phyloP scores from a whole-genome alignment of 2,797 vertebrate genomes.

The Presbytis comata region DNA sequence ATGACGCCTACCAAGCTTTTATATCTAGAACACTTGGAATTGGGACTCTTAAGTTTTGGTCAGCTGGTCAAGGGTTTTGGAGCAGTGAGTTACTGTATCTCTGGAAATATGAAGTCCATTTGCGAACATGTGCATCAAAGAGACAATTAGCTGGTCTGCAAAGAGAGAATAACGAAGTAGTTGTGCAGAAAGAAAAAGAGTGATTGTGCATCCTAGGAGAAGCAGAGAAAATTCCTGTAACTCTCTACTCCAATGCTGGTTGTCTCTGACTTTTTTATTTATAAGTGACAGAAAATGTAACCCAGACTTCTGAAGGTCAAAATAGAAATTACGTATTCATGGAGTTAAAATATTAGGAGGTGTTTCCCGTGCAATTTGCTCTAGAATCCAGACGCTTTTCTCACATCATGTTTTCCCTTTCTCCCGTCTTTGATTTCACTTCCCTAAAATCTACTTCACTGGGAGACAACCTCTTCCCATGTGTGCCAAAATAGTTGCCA shows the following conservation, averaged over 20 bases:
- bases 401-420: neutral
- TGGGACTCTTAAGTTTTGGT: neutral
- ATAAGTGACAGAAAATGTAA: neutral
- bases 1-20: neutral
- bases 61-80: neutral
- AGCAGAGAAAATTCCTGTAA: neutral
- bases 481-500: neutral
- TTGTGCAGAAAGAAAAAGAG: neutral
- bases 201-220: fast-evolving
- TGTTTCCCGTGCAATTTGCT: neutral
- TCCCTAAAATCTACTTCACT: neutral
- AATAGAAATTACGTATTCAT: neutral
- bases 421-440: neutral
- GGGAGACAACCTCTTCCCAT: neutral
- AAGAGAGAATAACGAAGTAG: neutral
- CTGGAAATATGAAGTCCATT: neutral
- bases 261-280: neutral
- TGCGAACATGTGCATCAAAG: neutral
- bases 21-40: neutral
- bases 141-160: neutral
- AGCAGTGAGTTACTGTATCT: neutral
- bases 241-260: neutral
- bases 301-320: neutral
- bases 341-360: neutral
- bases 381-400: neutral